These are phyloP conservation scores for Lepidotrigona ventralis DNA, from an alignment of 1,140 invertebrate genomes.

Conservation along the genomic window DNA sequence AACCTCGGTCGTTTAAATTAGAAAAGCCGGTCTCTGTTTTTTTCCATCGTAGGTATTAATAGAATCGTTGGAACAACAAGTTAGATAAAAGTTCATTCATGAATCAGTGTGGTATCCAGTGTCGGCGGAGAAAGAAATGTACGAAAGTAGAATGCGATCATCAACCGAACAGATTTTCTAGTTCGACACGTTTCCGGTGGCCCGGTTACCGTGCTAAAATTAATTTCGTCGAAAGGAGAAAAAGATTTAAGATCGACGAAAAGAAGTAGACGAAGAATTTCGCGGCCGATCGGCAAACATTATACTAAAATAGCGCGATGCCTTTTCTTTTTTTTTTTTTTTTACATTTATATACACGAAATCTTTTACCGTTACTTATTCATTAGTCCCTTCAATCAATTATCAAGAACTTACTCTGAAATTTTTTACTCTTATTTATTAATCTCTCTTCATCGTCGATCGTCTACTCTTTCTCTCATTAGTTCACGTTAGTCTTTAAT, in stretches of 20 bases:
- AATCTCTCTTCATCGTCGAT: too few relatives aligned
- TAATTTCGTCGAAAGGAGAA: conserved; percentile 50
- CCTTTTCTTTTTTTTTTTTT: background rate
- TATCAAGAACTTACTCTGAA: too few relatives aligned
- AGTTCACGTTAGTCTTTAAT: too few relatives aligned
- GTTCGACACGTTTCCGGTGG: conserved; percentile 39
- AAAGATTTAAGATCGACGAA: conserved; percentile 30
- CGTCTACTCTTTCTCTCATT: too few relatives aligned
- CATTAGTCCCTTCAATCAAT: background rate
- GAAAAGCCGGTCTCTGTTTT: background rate
- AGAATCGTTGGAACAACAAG: background rate
- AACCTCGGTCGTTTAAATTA: background rate
- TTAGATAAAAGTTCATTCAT: background rate
- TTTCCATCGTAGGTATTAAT: background rate
- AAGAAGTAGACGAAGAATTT: conserved; percentile 38
- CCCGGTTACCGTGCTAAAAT: conserved; percentile 53
- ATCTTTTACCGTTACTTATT: background rate
- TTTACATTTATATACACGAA: background rate
- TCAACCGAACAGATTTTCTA: conserved; percentile 45
- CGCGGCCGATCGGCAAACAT: conserved; percentile 12
- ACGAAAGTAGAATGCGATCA: conserved; percentile 21
- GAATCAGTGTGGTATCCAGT: background rate
- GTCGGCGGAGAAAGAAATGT: background rate
- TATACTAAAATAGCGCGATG: conserved; percentile 16
- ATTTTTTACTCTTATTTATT: too few relatives aligned